Evolutionary conservation across 2,797 vertebrate species (phyloP), one percentile per base, ranked within the genome.

Genomic region (Saxicola maurus): DNA sequence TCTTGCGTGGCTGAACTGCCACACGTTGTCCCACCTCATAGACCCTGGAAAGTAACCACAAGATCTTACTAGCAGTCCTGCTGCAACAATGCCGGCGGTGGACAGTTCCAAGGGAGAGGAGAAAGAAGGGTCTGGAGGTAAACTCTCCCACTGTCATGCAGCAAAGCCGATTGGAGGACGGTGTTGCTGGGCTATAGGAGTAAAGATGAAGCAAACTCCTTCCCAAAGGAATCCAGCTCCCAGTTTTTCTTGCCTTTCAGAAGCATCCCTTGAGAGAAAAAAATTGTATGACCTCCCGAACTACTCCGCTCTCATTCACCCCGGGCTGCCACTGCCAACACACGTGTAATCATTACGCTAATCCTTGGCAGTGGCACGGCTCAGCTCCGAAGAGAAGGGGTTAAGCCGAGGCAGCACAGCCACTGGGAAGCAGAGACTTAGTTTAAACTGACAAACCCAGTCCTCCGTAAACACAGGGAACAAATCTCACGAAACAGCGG

Each of bases 121-220:
- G 87, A 65, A 77, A 84, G 80, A 93, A 92, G 79, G 83, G 90
- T 91, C 87, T 86, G 91, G 76, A 77, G 82, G 90, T 66, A 72
- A 95, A 91, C 73, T 95, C 92, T 95, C 88, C 92, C 76, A 45
- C 87, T 87, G 87, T 93, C 94, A 92, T 38, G 81, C 92, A 93
- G 87, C 81, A 87, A 91, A 94, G 87, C 85, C 57, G 65, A 94
- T 92, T 96, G 95, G 96, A 95, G 92, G 90, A 90, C 1, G 2
- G 93, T 92, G 94, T 96, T 95, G 95, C 96, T 96, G 96, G 90
- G 95, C 93, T 96, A 66, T 90, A 86, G 81, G 92, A 94, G 90
- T 82, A 76, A 93, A 89, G 92, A 92, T 42, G 86, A 89, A 94
- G 87, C 20, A 38, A 96, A 92, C 77, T 94, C 88, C 90, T 95